Conservation (phyloP, 2,888 invertebrate genomes). For the Drepana falcataria region DNA sequence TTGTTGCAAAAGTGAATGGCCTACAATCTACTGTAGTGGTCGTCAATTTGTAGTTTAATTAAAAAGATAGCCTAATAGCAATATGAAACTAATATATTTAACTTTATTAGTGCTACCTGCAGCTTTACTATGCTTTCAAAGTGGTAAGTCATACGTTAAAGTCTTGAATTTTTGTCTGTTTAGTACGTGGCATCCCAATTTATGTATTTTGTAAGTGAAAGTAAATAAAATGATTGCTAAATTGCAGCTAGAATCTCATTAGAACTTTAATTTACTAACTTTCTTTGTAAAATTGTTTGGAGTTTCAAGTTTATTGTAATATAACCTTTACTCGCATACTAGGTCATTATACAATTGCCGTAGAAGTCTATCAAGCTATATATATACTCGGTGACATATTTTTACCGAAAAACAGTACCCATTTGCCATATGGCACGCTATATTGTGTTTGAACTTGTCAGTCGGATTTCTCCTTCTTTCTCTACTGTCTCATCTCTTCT, state of each 20-base stretch:
- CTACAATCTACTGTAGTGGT: constrained; percentile 44
- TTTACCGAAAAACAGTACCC: neutral
- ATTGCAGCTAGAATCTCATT: neutral
- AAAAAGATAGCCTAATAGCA: constrained; percentile 36
- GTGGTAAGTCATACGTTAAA: constrained; percentile 80
- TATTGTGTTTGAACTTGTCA: no score
- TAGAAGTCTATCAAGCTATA: neutral
- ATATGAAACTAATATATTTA: constrained; percentile 85
- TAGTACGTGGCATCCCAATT: constrained; percentile 67
- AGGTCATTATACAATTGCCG: neutral
- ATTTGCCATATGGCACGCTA: neutral
- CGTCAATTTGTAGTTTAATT: constrained; percentile 35
- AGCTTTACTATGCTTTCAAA: constrained; percentile 83
- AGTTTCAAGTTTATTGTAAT: neutral
- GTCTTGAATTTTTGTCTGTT: constrained; percentile 24
- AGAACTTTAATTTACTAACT: neutral
- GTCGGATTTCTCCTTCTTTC: no score
- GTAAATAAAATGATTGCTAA: constrained; percentile 13
- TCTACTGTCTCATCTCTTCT: no score
- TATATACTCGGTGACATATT: neutral
- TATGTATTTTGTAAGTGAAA: constrained; percentile 47
- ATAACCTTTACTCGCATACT: constrained; percentile 5
- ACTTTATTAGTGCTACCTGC: constrained; percentile 83
- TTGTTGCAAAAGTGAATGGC: constrained; percentile 66
- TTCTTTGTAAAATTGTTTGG: neutral